Percentiles rank a stretch among this genome's conserved stretches.
Evolutionary conservation across 2,113 vertebrate genomes (phyloP).

Genomic region (Syngnathus typhle): DNA sequence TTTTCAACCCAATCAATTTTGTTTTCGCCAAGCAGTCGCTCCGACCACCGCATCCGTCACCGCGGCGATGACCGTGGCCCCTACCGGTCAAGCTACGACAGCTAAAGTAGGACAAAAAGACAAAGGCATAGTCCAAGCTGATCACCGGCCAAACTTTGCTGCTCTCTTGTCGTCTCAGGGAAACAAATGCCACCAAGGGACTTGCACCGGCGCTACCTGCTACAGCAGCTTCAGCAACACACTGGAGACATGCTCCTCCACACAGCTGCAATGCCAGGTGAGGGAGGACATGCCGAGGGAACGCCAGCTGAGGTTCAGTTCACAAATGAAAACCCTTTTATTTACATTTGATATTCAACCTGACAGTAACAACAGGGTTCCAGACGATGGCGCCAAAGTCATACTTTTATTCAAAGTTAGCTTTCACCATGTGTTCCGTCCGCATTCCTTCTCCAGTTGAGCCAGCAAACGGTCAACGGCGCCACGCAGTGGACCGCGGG

Average conservation of each 20-base stretch:
- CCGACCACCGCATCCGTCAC: not conserved
- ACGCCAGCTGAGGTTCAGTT: no score
- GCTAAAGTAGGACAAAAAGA: not conserved
- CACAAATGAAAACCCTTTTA: no score
- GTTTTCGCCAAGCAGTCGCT: not conserved
- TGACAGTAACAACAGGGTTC: no score
- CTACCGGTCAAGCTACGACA: not conserved
- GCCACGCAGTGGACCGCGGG: not conserved
- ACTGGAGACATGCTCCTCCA: not conserved
- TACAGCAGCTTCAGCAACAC: not conserved
- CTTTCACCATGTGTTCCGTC: no score
- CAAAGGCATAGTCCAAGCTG: no score
- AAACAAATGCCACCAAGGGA: not conserved
- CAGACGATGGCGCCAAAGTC: no score
- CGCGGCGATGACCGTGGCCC: not conserved
- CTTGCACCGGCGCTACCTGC: not conserved
- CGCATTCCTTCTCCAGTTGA: not conserved
- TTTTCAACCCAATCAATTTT: no score
- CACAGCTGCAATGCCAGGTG: conserved; percentile 4
- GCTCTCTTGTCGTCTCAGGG: not conserved
- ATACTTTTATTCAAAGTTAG: no score
- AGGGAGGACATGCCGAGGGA: not conserved
- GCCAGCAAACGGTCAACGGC: not conserved
- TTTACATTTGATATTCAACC: not conserved
- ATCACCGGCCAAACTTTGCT: not conserved